Evolutionary conservation across 2,797 vertebrate genomes (phyloP).

Genomic region (Microctenopoma stevenorrisi): DNA sequence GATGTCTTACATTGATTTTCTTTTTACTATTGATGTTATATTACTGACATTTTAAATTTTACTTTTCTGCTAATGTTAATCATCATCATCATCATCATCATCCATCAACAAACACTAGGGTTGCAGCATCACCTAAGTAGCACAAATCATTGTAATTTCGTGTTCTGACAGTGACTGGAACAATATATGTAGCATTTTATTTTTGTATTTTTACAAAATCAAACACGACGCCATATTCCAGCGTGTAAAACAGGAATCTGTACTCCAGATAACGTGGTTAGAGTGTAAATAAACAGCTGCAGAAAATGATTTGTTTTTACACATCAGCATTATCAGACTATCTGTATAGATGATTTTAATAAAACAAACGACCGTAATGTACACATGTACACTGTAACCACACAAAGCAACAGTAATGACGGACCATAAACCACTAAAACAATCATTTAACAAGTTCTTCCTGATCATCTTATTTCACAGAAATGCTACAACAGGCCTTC

Average conservation of each 20-base stretch:
- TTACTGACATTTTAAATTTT: background rate
- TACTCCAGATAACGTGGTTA: background rate
- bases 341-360: constrained; percentile 1
- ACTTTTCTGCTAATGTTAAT: background rate
- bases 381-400: background rate
- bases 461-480: background rate
- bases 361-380: background rate
- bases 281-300: background rate
- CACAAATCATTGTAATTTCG: background rate
- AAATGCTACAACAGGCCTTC: background rate
- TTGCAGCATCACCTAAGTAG: no score
- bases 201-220: constrained; percentile 7
- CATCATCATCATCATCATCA: background rate
- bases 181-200: constrained; percentile 11
- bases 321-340: background rate
- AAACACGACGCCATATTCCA: background rate
- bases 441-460: background rate
- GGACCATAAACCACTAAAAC: background rate
- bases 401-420: background rate
- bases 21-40: no score
- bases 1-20: background rate
- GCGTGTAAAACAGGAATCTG: constrained; percentile 1
- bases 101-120: no score
- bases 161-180: background rate
- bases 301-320: background rate